A percentile compares a stretch with the other conserved stretches of the same genome.
These are phyloP conservation scores for Bilobella aurantiaca DNA, from an alignment of 1,140 invertebrate genomes.

Conservation along the genomic window DNA sequence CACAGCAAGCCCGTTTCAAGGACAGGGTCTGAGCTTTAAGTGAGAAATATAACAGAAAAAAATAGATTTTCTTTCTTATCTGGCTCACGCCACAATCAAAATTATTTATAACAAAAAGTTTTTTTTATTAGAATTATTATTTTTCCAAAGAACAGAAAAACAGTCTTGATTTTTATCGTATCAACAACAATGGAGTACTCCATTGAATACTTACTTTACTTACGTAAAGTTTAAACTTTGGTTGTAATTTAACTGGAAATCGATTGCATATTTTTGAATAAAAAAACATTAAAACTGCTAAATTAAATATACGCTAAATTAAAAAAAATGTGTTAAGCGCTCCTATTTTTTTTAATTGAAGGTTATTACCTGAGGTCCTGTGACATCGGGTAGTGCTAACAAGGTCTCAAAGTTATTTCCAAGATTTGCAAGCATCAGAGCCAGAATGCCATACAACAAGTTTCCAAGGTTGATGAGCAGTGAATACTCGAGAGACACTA, in stretches of 20 bases:
- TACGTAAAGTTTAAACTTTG: not conserved
- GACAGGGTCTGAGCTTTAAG: too few relatives aligned
- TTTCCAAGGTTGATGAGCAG: not conserved
- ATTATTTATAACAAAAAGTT: too few relatives aligned
- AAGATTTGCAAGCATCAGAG: not conserved
- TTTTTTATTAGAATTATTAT: too few relatives aligned
- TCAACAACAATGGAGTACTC: not conserved
- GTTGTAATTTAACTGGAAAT: not conserved
- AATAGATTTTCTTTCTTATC: too few relatives aligned
- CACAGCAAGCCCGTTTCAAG: too few relatives aligned
- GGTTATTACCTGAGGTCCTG: not conserved
- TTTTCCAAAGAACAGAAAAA: too few relatives aligned
- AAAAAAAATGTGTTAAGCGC: not conserved
- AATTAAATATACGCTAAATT: not conserved
- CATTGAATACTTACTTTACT: not conserved
- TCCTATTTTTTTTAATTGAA: not conserved
- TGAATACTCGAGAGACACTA: not conserved
- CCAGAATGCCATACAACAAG: not conserved
- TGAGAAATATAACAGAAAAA: too few relatives aligned
- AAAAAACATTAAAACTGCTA: not conserved
- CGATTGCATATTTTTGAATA: not conserved
- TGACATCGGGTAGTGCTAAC: not conserved
- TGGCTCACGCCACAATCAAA: too few relatives aligned
- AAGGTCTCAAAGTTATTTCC: not conserved
- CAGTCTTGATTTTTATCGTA: too few relatives aligned